Evolutionary conservation across 2,888 invertebrate species (phyloP), one percentile per base, ranked within the genome.

Genomic region (Campoplex capitator): DNA sequence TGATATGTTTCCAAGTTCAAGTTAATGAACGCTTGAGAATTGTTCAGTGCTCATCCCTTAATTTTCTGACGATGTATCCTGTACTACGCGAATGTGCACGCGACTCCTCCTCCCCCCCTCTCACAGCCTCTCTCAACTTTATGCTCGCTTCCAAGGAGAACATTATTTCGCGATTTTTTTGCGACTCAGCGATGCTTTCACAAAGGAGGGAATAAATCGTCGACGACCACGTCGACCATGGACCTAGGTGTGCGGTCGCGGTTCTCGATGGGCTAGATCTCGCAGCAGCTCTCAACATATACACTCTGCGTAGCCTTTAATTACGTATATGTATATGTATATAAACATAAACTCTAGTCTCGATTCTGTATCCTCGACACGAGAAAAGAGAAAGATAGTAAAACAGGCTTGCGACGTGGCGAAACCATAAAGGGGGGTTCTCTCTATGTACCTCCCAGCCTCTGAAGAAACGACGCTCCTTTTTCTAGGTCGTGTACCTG

Each of bases 401-500:
- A 88, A 89, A 89, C 83, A 76, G 38, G 75, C 75, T 86, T 89
- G 91, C 88, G 90, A 91, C 90, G 88, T 89, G 88, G 90, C 84
- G 88, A 86, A 88, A 91, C 88, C 88, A 89, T 91, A 91, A 92
- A 91, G 90, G 89, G 90, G 90, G 89, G 23, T 23, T 88, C 88
- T 89, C 87, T 85, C 78, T 16, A 13, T 82, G 75, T 79, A 68
- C 75, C 48, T 85, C 77, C 65, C 75, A 76, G 85, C 56, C 81
- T 78, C 58, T 81, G 65, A 77, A 84, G 81, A 80, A 85, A 84
- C 87, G 89, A 86, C 80, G 88, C 87, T 88, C 85, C 88, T 89
- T 90, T 88, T 89, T 88, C 90, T 89, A 81, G 86, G 84, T 73
- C 81, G 82, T 62, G 76, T 79, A 85, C 84, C 87, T 79, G 71